Conservation (phyloP, 2,797 vertebrate genomes). For the Sebastes jordani region DNA sequence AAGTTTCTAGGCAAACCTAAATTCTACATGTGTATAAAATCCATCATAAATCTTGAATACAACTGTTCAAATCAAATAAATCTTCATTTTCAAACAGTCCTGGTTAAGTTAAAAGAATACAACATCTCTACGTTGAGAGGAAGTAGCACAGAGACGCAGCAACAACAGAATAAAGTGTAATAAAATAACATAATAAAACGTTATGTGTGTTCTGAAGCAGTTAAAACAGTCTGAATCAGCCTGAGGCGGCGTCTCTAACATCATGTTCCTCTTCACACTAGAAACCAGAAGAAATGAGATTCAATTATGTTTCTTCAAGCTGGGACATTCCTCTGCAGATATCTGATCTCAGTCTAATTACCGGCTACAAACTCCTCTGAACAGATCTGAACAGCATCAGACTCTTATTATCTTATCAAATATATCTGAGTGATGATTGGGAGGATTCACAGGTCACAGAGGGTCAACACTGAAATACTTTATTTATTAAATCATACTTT, state of each 20-base stretch:
- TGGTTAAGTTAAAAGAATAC: background rate
- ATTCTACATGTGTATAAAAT: background rate
- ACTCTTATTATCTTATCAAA: no score
- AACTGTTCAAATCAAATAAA: background rate
- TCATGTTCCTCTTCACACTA: conserved; percentile 32
- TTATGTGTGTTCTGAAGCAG: background rate
- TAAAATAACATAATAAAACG: background rate
- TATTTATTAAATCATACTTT: no score
- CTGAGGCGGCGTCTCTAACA: conserved; percentile 1
- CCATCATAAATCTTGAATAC: background rate
- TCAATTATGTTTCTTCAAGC: conserved; percentile 11
- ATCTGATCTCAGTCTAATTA: conserved; percentile 31
- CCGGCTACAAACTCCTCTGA: background rate
- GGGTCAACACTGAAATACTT: no score
- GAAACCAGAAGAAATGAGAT: conserved; percentile 20
- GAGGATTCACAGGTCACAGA: no score
- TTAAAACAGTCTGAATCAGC: background rate
- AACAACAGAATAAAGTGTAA: no score
- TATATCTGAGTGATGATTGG: no score
- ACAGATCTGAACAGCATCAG: conserved; percentile 10
- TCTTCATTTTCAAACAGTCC: background rate
- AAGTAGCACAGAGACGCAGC: no score
- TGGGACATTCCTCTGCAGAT: conserved; percentile 37
- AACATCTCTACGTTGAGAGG: no score
- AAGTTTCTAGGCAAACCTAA: no score